A percentile compares a stretch with the other conserved stretches of the same genome.
These are phyloP conservation scores for Pteromalus puparum DNA, from an alignment of 1,140 invertebrate species.

Conservation along the genomic window DNA sequence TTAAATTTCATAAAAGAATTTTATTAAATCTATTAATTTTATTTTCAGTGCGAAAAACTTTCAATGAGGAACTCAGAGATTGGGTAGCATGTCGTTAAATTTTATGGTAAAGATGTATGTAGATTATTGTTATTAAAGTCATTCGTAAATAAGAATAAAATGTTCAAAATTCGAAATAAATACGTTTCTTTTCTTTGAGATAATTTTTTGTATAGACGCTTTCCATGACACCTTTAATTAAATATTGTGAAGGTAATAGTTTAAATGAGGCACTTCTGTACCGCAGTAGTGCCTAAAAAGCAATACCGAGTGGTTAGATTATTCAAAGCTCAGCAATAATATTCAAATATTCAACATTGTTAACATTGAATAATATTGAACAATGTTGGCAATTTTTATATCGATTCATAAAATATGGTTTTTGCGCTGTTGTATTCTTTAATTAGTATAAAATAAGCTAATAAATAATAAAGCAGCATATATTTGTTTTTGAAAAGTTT, in stretches of 20 bases:
- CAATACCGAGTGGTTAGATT: too few species aligned
- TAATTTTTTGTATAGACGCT: background rate
- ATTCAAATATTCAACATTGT: too few species aligned
- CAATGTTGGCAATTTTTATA: too few species aligned
- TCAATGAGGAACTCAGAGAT: background rate
- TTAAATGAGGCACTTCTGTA: too few species aligned
- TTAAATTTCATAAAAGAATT: background rate
- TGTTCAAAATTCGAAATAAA: conserved; percentile 11
- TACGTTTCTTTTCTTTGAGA: background rate
- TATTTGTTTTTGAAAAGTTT: conserved; percentile 43
- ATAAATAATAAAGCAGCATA: background rate
- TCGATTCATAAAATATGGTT: too few species aligned
- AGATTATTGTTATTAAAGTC: conserved; percentile 41
- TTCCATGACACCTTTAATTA: background rate
- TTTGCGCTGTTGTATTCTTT: background rate
- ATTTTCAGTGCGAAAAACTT: conserved; percentile 42
- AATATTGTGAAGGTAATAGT: too few species aligned
- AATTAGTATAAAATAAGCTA: background rate
- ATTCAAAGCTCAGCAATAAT: too few species aligned
- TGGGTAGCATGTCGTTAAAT: conserved; percentile 44
- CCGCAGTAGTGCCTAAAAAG: too few species aligned
- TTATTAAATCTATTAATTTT: background rate
- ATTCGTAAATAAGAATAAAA: conserved; percentile 32
- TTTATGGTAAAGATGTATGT: conserved; percentile 19
- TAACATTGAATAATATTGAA: too few species aligned